phyloP scores from a whole-genome alignment of 2,888 invertebrate genomes.

The Epistrophe eligans region DNA sequence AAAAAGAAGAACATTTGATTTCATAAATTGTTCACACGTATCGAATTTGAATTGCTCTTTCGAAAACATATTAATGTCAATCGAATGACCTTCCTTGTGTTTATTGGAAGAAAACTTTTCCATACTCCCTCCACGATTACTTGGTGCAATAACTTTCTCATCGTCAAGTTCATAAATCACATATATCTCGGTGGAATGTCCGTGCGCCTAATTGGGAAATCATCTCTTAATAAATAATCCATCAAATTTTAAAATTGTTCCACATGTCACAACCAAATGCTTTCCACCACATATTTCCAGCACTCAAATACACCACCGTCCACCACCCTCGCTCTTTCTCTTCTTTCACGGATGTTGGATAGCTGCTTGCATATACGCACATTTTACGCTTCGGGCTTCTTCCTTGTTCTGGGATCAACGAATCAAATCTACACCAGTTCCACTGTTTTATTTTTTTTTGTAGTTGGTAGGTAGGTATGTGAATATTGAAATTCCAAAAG shows the following conservation, averaged over 20 bases:
- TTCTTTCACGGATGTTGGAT: not conserved
- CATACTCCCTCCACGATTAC: not conserved
- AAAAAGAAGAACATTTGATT: too few relatives aligned
- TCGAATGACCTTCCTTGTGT: not conserved
- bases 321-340: not conserved
- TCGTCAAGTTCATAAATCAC: slow-evolving; percentile 54
- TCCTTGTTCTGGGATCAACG: slow-evolving; percentile 60
- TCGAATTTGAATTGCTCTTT: too few relatives aligned
- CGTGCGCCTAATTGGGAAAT: slow-evolving; percentile 44
- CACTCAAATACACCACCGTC: slow-evolving; percentile 7
- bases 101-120: too few relatives aligned
- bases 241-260: slow-evolving; percentile 58
- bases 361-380: slow-evolving; percentile 41
- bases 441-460: not conserved
- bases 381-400: slow-evolving; percentile 42
- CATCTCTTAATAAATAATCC: slow-evolving; percentile 62
- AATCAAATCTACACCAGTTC: slow-evolving; percentile 52
- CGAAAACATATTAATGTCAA: not conserved
- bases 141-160: slow-evolving; percentile 3
- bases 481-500: slow-evolving; percentile 59
- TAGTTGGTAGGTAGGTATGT: not conserved
- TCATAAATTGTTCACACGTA: too few relatives aligned
- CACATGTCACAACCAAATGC: slow-evolving; percentile 50
- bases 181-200: slow-evolving; percentile 35
- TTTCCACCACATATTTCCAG: slow-evolving; percentile 8